Conservation (phyloP, 1,140 invertebrate genomes). For the Odontomachus brunneus region DNA sequence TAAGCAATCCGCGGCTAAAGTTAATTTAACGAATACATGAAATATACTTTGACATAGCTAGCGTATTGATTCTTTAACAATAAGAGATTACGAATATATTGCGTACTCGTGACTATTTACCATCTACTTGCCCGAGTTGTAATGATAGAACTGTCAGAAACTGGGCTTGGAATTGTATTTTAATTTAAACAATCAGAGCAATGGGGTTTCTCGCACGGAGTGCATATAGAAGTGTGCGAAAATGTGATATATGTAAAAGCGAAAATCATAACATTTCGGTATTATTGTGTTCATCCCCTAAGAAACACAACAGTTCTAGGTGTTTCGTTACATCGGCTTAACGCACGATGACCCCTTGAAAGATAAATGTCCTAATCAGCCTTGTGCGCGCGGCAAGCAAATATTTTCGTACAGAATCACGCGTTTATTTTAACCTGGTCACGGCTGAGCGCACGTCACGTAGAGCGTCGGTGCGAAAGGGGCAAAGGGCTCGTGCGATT, state of each 20-base stretch:
- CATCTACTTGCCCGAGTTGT: too few species aligned
- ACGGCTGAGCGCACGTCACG: constrained; percentile 8
- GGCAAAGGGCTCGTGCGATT: constrained; percentile 11
- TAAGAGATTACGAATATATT: too few species aligned
- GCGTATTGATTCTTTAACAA: too few species aligned
- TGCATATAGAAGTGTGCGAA: too few species aligned
- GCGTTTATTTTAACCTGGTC: background rate
- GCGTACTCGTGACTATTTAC: too few species aligned
- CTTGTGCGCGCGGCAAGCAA: background rate
- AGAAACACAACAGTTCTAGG: background rate
- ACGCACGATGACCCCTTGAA: background rate
- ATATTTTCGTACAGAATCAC: background rate
- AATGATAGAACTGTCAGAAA: too few species aligned
- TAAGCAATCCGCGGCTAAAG: too few species aligned
- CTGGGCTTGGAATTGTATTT: background rate
- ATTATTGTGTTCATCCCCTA: background rate
- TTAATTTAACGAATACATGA: too few species aligned
- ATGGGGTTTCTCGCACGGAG: too few species aligned
- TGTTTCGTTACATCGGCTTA: background rate
- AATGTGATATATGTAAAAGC: too few species aligned
- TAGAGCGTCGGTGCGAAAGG: background rate
- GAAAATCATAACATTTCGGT: background rate
- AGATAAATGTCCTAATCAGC: constrained; percentile 4
- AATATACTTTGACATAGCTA: too few species aligned
- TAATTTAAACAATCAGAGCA: background rate